Evolutionary conservation across 2,797 vertebrate species (phyloP), one percentile per base, ranked within the genome.

Genomic region (Toxotes lorentzi): DNA sequence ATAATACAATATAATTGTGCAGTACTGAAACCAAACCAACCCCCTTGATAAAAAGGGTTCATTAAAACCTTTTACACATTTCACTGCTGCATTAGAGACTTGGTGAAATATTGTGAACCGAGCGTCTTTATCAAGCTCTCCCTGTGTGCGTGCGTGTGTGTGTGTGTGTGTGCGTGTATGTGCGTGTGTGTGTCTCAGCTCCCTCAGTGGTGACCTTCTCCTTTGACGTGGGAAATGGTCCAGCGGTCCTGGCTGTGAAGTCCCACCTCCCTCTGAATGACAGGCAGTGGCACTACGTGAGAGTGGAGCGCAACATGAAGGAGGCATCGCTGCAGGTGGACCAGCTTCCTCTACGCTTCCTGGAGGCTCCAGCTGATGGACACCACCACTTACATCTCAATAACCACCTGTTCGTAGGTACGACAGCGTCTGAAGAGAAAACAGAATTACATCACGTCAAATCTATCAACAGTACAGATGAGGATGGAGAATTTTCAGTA

Each of bases 321-420:
- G 94, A 97, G 83, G 96, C 95, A 0, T 96, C 95, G 2, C 90
- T 94, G n/a, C 96, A 96, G 85, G 95, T 98, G 61, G 96, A 98
- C 89, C 94, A 83, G 86, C 94, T 97, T 65, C 97, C 96, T 0
- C 90, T 82, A 73, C 95, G 93, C 70, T 93, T 95, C 69, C 83
- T 92, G 54, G 93, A 95, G 70, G 94, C 94, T 6, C 92, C 94
- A 0, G 86, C 92, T 11, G 96, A 96, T 40, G 96, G 95, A 41
- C 95, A 96, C 50, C 94, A 95, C 61, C 96, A 94, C 62, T 83
- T 97, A 57, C 95, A 95, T 74, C 95, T 97, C 65, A 97, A 93
- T 90, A 96, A 93, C 88, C 97, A 96, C 61, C 93, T 97, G 73
- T 97, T 97, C 93, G 95, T 98, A 91, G 97, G 97, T 98, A 96